Conservation (phyloP, 2,888 invertebrate species). For the Thyatira batis region DNA sequence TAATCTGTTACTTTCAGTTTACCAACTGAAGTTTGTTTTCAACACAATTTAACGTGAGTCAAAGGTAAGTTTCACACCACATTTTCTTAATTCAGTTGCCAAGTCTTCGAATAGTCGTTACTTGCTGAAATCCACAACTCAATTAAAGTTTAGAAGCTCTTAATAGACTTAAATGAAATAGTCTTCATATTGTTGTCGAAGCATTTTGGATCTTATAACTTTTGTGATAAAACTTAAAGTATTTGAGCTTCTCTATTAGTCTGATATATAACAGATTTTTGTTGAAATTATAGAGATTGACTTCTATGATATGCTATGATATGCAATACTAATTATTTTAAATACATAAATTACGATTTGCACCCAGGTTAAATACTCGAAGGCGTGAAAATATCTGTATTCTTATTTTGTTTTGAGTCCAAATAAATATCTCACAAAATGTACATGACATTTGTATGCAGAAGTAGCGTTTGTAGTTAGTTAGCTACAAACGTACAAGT, state of each 20-base stretch:
- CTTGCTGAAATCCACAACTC: constrained; percentile 67
- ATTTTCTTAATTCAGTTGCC: constrained; percentile 52
- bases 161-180: constrained; percentile 54
- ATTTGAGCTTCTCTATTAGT: background rate
- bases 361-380: too few species aligned
- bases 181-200: background rate
- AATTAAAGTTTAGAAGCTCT: constrained; percentile 71
- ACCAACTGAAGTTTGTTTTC: background rate
- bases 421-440: too few species aligned
- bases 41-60: background rate
- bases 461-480: too few species aligned
- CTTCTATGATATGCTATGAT: too few species aligned
- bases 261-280: too few species aligned
- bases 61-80: constrained; percentile 4
- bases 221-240: constrained; percentile 9
- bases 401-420: too few species aligned
- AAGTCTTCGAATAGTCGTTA: constrained; percentile 61
- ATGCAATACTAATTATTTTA: too few species aligned
- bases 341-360: too few species aligned
- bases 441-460: too few species aligned
- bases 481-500: too few species aligned
- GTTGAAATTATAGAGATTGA: background rate
- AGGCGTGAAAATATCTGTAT: too few species aligned
- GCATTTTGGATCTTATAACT: constrained; percentile 12
- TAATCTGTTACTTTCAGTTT: too few species aligned